Evolutionary conservation across 2,113 vertebrate genomes (phyloP).

Genomic region (Pitta sordida): DNA sequence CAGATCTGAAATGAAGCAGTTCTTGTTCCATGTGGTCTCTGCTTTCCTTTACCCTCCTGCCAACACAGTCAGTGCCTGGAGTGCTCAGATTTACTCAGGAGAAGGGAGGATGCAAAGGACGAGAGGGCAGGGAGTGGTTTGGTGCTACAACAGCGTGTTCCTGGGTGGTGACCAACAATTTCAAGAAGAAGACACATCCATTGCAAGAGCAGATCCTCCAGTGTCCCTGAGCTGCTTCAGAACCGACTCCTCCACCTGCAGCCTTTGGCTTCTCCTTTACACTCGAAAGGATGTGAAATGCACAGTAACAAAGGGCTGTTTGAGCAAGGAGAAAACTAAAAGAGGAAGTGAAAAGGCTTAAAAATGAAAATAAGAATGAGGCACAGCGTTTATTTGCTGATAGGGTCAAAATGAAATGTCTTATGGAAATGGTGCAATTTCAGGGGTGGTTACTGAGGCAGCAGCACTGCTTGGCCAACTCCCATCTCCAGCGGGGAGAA

Average conservation of each 20-base stretch:
- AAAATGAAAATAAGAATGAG: neutral
- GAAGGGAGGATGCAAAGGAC: neutral
- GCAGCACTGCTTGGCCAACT: neutral
- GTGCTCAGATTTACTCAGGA: neutral
- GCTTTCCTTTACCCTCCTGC: neutral
- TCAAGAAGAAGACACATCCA: neutral
- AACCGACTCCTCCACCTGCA: neutral
- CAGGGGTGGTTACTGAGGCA: neutral
- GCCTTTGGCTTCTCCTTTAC: neutral
- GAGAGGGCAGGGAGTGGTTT: neutral
- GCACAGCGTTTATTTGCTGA: neutral
- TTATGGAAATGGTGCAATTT: neutral
- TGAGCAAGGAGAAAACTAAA: neutral
- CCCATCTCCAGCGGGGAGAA: too few species aligned
- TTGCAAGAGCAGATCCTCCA: neutral
- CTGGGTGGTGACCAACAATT: neutral
- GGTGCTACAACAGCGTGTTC: neutral
- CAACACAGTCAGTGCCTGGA: too few species aligned
- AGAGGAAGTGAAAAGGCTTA: slow-evolving; percentile 30
- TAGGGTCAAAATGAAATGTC: neutral
- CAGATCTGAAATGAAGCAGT: neutral
- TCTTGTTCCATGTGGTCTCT: neutral
- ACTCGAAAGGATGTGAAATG: neutral
- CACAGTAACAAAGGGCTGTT: neutral
- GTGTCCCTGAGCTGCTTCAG: neutral